Conservation (phyloP, 2,113 vertebrate species). For the Paramormyrops kingsleyae region DNA sequence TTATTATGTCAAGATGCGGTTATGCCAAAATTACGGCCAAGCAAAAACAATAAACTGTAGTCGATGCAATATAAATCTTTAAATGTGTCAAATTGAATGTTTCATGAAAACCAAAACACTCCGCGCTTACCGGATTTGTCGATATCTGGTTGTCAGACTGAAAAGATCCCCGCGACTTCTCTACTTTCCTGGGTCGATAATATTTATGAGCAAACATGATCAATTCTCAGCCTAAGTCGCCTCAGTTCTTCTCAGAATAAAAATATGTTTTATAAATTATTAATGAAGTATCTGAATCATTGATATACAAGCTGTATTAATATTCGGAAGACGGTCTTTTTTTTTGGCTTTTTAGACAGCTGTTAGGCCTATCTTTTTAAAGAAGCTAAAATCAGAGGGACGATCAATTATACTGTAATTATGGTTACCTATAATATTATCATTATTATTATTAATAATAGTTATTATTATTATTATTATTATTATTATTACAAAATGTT, state of each 20-base stretch:
- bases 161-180: background rate
- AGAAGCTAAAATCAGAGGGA: background rate
- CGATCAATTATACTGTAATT: background rate
- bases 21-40: background rate
- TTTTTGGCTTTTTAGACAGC: background rate
- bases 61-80: slow-evolving; percentile 6
- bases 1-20: background rate
- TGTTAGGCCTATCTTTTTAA: background rate
- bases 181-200: slow-evolving; percentile 16
- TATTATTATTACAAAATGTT: background rate
- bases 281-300: slow-evolving; percentile 49
- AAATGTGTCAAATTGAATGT: background rate
- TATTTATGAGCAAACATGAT: slow-evolving; percentile 22
- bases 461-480: background rate
- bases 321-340: slow-evolving; percentile 14
- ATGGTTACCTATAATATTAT: background rate
- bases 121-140: slow-evolving; percentile 1
- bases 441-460: background rate
- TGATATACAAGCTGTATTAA: slow-evolving; percentile 34
- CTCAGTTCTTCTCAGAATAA: slow-evolving; percentile 12
- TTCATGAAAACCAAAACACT: slow-evolving; percentile 9
- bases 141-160: background rate
- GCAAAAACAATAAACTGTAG: background rate
- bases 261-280: slow-evolving; percentile 53
- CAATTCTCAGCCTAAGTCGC: slow-evolving; percentile 16